Base-by-base conservation (phyloP, 2,888 invertebrate species). In the Sinohyriopsis cumingii region DNA sequence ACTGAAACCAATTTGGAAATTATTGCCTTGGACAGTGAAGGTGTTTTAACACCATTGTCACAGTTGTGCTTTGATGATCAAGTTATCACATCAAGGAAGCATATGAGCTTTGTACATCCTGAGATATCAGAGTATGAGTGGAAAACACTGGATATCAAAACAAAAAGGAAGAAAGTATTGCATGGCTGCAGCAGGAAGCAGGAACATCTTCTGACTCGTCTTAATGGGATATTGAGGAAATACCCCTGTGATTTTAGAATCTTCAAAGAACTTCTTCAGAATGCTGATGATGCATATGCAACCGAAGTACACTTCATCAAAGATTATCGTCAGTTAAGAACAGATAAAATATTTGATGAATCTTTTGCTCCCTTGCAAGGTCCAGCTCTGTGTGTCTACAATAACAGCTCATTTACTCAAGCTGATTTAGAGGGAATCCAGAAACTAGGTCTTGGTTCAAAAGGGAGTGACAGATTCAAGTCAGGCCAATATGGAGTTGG, bases 231-330 rank as follows among this genome's bases (percentile, higher is more conserved):
- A 53, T 69, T 89, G 3, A 64, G 79, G 9, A 80, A 84, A n/a
- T 88, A 88, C 68, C 87, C 88, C 1, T 84, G 82, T 69, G 88
- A 86, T 67, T 77, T 81, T 55, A 82, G 84, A 25, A 79, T 89
- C 24, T 79, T 88, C 66, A 88, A 88, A 73, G 89, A 89, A 69
- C 76, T 89, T 6, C 67, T 89, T 1, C 88, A 88, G 68, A 88
- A 88, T 79, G 86, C 87, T 15, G 87, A 88, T 71, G 87, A 88
- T 76, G 86, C 88, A 9, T 77, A 80, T 20, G 86, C 88, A 18
- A 83, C 87, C 6, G 86, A 86, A 71, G 75, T 88, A 12, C 79
- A 82, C 60, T 86, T 89, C 71, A 82, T 89, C 53, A 82, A 80
- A 64, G 88, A 89, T 65, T 75, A 74, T 20, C 71, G 83, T 7